Percentiles rank a stretch among this genome's conserved stretches.
These are phyloP conservation scores for Eublepharis macularius DNA, from an alignment of 2,113 vertebrate species.

Conservation along the genomic window DNA sequence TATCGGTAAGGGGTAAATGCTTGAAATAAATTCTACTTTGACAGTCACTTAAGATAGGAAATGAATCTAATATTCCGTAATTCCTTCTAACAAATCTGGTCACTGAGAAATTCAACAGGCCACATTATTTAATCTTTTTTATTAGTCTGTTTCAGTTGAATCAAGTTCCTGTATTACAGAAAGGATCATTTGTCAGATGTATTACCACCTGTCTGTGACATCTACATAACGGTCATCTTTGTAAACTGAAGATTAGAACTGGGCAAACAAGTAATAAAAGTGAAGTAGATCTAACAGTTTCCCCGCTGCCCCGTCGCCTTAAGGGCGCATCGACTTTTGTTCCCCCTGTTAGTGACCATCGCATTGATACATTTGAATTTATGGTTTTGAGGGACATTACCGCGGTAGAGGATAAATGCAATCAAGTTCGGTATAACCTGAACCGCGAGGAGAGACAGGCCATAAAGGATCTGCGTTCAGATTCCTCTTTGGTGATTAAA, in stretches of 20 bases:
- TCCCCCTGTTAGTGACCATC: too few species aligned
- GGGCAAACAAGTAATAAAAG: constrained; percentile 67
- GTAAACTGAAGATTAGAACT: constrained; percentile 48
- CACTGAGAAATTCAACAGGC: constrained; percentile 10
- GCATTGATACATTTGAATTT: too few species aligned
- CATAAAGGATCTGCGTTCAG: too few species aligned
- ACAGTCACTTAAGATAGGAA: neutral
- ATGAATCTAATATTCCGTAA: constrained; percentile 17
- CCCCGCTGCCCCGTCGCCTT: too few species aligned
- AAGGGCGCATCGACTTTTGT: too few species aligned
- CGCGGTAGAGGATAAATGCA: too few species aligned
- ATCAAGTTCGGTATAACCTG: too few species aligned
- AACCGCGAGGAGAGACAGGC: too few species aligned
- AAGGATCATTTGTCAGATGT: constrained; percentile 42
- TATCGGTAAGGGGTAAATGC: neutral
- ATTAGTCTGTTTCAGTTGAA: constrained; percentile 43
- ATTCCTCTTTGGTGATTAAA: too few species aligned
- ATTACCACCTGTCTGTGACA: neutral
- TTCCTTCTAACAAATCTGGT: constrained; percentile 28
- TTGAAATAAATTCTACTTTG: neutral
- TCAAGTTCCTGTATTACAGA: constrained; percentile 43
- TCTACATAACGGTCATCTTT: constrained; percentile 39
- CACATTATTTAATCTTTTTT: constrained; percentile 40
- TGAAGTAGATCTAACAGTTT: too few species aligned
- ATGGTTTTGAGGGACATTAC: too few species aligned